Base-by-base conservation (phyloP, 2,113 vertebrate species). In the Oryzias celebensis region DNA sequence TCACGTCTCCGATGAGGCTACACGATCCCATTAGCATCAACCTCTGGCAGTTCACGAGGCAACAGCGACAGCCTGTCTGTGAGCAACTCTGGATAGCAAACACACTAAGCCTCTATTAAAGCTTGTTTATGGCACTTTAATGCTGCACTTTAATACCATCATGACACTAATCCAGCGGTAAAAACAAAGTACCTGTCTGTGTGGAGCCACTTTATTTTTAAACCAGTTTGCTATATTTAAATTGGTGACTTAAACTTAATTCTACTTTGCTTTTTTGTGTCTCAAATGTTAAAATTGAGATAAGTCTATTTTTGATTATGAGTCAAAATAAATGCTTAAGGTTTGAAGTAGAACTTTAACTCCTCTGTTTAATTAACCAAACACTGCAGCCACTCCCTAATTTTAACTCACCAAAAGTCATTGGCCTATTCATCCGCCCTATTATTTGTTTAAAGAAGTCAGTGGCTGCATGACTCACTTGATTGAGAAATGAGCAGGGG, bases 21-120 rank as follows among this genome's bases (percentile, higher is more conserved):
- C 62, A 53, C 53, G 64, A 77, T 77, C 79, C 67, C 73, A 75
- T 77, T 68, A 77, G 59, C 67, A 55, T 68, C 51, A 44, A 58
- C 72, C 58, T 7, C 52, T 49, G 61, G 67, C 43, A 23, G 60
- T 31, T 54, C 50, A 57, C 43, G 53, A 79, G 58, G 66, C 54
- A 53, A 17, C 66, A 31, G 60, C 15, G 10, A 81, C 63, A 61
- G 65, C 64, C 74, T 72, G 77, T 63, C 53, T 59, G 51, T 16
- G 53, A 65, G 46, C 46, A 72, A 50, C 42, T 62, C 45, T 16
- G 50, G 46, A 28, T 43, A 58, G 50, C 10, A 0, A 14, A 52
- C 18, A 72, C 77, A 68, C 45, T 12, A 2, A 54, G 68, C 7
- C 44, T 52, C 65, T 45, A 56, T 81, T 58, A n/a, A 49, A 52